A percentile compares a stretch with the other conserved stretches of the same genome.
Evolutionary conservation across 2,888 invertebrate species (phyloP).

Genomic region (Taenaris catops): DNA sequence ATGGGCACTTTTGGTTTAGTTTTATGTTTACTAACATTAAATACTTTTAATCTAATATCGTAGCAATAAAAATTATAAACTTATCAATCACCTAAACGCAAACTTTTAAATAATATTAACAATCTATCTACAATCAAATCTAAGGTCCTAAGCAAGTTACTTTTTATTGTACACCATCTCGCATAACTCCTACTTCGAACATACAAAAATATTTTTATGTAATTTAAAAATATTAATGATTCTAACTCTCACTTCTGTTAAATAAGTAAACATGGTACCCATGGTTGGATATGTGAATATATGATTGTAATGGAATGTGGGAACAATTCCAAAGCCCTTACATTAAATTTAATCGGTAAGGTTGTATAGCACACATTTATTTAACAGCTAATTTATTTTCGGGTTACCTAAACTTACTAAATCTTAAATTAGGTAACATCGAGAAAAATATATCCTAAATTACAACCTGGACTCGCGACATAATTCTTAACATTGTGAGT

Average conservation of each 20-base stretch:
- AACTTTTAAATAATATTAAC: conserved; percentile 71
- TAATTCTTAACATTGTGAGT: conserved; percentile 46
- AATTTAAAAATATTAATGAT: conserved; percentile 56
- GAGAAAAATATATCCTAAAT: conserved; percentile 64
- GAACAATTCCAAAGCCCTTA: conserved; percentile 46
- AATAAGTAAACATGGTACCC: too few species aligned
- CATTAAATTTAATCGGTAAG: conserved; percentile 47
- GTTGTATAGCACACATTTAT: conserved; percentile 67
- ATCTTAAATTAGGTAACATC: conserved; percentile 68
- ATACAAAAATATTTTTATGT: conserved; percentile 78
- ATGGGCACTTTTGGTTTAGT: conserved; percentile 81
- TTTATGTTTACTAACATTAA: too few species aligned
- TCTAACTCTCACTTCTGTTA: conserved; percentile 46
- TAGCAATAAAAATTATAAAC: conserved; percentile 75
- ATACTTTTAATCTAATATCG: conserved; percentile 73
- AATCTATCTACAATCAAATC: conserved; percentile 74
- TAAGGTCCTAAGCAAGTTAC: conserved; percentile 70
- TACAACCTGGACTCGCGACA: conserved; percentile 76
- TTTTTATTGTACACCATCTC: conserved; percentile 60
- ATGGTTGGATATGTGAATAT: not conserved
- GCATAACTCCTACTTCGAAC: conserved; percentile 62
- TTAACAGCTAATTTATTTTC: conserved; percentile 55
- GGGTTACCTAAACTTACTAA: conserved; percentile 58
- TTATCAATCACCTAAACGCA: conserved; percentile 73
- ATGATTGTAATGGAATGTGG: conserved; percentile 21